Evolutionary conservation across 2,888 invertebrate genomes (phyloP).

Genomic region (Andrena trimmerana): DNA sequence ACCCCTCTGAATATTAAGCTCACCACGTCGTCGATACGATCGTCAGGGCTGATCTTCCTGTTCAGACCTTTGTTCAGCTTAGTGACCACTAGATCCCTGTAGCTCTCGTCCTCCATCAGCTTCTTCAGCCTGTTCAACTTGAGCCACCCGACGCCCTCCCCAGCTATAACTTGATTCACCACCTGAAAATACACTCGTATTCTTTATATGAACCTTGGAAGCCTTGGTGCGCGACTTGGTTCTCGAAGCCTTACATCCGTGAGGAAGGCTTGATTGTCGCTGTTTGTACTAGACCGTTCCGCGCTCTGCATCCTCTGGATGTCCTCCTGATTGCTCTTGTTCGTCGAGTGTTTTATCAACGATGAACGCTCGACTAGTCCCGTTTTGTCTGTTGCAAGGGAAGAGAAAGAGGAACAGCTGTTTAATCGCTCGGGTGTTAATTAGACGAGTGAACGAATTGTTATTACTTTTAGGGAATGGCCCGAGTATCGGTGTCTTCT

Average conservation of each 20-base stretch:
- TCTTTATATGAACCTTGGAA: neutral
- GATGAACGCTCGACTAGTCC: constrained; percentile 96
- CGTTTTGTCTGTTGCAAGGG: constrained; percentile 85
- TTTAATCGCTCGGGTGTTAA: neutral
- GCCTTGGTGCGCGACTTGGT: neutral
- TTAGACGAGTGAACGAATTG: neutral
- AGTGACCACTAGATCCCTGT: constrained; percentile 97
- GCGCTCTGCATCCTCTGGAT: constrained; percentile 89
- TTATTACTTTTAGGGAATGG: constrained; percentile 90
- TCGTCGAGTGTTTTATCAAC: constrained; percentile 93
- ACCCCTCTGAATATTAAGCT: constrained; percentile 80
- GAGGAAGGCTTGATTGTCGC: constrained; percentile 97
- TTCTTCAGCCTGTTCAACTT: constrained; percentile 96
- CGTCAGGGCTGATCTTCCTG: constrained; percentile 96
- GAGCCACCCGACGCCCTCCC: constrained; percentile 98
- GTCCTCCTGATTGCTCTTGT: constrained; percentile 89
- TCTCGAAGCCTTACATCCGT: constrained; percentile 90
- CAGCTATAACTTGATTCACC: constrained; percentile 93
- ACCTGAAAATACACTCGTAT: constrained; percentile 86
- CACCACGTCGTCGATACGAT: constrained; percentile 99
- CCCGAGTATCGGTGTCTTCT: constrained; percentile 88
- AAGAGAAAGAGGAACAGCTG: neutral
- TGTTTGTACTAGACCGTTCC: constrained; percentile 91
- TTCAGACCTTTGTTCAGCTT: constrained; percentile 97
- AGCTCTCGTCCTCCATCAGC: constrained; percentile 99